Base-by-base conservation (phyloP, 1,140 invertebrate genomes). In the Druon quercuslanigerum region DNA sequence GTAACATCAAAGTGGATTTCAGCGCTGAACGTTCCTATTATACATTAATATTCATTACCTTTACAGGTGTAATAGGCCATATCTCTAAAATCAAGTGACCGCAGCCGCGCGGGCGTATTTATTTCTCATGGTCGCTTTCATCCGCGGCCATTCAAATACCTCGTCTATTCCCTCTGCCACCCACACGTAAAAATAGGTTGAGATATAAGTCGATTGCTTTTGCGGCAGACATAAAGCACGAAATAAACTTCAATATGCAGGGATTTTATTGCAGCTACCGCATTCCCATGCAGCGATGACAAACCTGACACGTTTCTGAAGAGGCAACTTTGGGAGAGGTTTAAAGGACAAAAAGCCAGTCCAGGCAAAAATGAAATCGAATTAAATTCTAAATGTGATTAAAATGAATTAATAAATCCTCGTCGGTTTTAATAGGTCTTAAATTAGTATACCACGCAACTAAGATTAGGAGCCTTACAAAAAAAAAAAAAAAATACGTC, bases 1-100 rank as follows among this genome's bases (percentile, higher is more conserved):
- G 75, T 83, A 80, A 83, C 79, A 73, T 79, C 78, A 75, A 66
- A 73, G 77, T 81, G 81, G 79, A 82, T 82, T 77, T 73, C 76
- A 81, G 75, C 60, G 60, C 46, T 40, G 60, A 66, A 74, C 81
- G 79, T 76, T 81, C 81, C 79, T 80, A 71, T 50, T 74, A 72
- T 77, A 75, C 83, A 83, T 87, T 84, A 87, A 87, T 87, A 85
- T 85, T 87, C 85, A 87, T 87, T 83, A 84, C 83, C 80, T 80
- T 83, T 83, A 83, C 84, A 86, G 84, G 83, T 86, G 85, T 85
- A 85, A 85, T 85, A 82, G 79, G 81, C 81, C 79, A 80, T 82
- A 81, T 81, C 77, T 82, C 76, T 82, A 79, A 83, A 82, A 81
- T 78, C 80, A 83, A 75, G 56, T 77, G 75, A 73, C 79, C 76